Evolutionary conservation across 2,113 vertebrate species (phyloP).

Genomic region (Saccopteryx bilineata): DNA sequence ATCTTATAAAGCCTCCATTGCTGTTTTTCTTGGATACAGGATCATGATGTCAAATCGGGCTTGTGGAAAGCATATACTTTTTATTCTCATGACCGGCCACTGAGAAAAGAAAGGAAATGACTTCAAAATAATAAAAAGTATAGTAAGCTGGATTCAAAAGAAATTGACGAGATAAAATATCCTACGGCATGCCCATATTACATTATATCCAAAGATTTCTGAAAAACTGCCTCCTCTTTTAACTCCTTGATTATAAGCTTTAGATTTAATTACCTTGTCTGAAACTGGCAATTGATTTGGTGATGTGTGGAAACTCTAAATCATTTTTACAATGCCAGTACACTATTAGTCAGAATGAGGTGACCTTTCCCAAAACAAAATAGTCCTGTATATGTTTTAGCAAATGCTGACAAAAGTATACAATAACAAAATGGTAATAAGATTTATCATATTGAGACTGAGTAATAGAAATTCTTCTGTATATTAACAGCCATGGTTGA

Average conservation of each 20-base stretch:
- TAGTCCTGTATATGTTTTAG: slow-evolving; percentile 69
- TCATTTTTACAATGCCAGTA: slow-evolving; percentile 55
- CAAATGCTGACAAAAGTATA: slow-evolving; percentile 81
- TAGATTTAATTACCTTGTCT: not conserved
- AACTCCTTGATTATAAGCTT: not conserved
- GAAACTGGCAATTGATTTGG: not conserved
- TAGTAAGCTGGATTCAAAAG: slow-evolving; percentile 9
- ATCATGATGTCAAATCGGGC: not conserved
- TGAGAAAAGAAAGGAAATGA: slow-evolving; percentile 50
- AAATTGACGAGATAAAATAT: not conserved
- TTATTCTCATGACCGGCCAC: not conserved
- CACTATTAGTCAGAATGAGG: slow-evolving; percentile 70
- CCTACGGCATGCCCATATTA: not conserved
- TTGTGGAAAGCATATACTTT: not conserved
- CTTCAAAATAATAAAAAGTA: slow-evolving; percentile 29
- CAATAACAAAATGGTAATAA: slow-evolving; percentile 65
- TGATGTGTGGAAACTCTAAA: not conserved
- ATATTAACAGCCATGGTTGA: slow-evolving; percentile 85
- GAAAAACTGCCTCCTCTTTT: not conserved
- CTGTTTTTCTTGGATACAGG: not conserved
- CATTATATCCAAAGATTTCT: not conserved
- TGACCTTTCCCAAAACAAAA: slow-evolving; percentile 84
- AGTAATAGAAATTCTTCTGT: slow-evolving; percentile 79
- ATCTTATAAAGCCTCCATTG: not conserved
- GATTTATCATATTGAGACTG: slow-evolving; percentile 75